Conservation (phyloP, 2,113 vertebrate species). For the Poeciliopsis retropinna region DNA sequence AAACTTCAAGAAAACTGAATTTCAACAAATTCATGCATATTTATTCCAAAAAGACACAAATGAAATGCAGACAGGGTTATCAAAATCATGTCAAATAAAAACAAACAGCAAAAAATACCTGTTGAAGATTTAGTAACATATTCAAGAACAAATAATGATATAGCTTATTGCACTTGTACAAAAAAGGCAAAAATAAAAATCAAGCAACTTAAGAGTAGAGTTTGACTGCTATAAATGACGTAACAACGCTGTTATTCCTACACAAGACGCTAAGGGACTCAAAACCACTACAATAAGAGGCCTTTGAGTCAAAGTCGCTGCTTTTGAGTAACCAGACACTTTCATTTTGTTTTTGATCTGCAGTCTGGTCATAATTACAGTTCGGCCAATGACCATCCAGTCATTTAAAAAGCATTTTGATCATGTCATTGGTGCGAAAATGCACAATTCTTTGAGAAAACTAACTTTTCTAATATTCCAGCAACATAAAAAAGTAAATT, state of each 20-base stretch:
- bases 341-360: too few relatives aligned
- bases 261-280: slow-evolving; percentile 30
- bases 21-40: slow-evolving; percentile 53
- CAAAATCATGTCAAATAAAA: slow-evolving; percentile 39
- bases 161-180: slow-evolving; percentile 41
- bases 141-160: neutral
- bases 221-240: slow-evolving; percentile 2
- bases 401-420: slow-evolving; percentile 25
- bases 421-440: neutral
- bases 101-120: slow-evolving; percentile 10
- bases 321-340: neutral
- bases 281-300: neutral
- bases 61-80: slow-evolving; percentile 21
- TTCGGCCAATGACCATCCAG: slow-evolving; percentile 23
- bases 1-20: neutral
- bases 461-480: slow-evolving; percentile 14
- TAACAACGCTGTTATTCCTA: slow-evolving; percentile 25
- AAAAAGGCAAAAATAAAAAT: slow-evolving; percentile 34
- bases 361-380: slow-evolving; percentile 17
- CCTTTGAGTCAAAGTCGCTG: neutral
- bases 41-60: slow-evolving; percentile 50
- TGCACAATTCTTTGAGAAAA: neutral
- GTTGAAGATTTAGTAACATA: neutral
- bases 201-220: slow-evolving; percentile 30
- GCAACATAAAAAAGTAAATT: slow-evolving; percentile 14